Evolutionary conservation across 2,888 invertebrate genomes (phyloP), one percentile per base, ranked within the genome.

Genomic region (Cryptophagus acutangulus): DNA sequence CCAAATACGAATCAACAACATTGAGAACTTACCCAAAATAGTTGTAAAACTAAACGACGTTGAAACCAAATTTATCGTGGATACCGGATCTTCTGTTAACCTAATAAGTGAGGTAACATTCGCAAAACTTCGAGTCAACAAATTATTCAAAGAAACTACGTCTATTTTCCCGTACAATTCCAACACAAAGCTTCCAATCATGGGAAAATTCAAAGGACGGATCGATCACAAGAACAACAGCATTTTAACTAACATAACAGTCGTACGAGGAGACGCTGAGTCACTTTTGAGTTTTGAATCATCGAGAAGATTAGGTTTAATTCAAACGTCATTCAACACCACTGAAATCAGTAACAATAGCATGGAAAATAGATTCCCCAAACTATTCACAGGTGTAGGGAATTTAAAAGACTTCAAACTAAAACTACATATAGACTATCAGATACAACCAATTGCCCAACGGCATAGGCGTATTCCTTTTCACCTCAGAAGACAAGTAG

Each of bases 371-470:
- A 17, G 37, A 2, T 40, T 24, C 18, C 38, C 37, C 15, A 1
- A 36, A 17, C 12, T 41, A 31, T 31, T 25, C 3, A 14, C 37
- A 16, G 43, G 43, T 15, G 48, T 50, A 1, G 59, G 56, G 46
- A 61, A 59, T 30, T 36, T 47, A 29, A 45, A 47, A 33, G 26
- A 42, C 13, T 12, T 29, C 9, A 33, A 47, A 38, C 16, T 48
- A 5, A 40, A 48, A 38, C 26, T 49, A 20, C 45, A 45, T 18
- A 48, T 51, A 12, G 38, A 51, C 14, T 26, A 41, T 35, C 40
- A 18, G 9, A 30, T 42, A 8, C 2, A 9, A 18, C 48, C 48
- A 36, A 33, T 43, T 16, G 44, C 43, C 10, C 40, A 49, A 17
- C 45, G 40, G 36, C 37, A 40, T 25, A 39, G 41, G 37, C 26